Conservation (phyloP, 2,888 invertebrate genomes). For the Agonopterix alstromeriana region DNA sequence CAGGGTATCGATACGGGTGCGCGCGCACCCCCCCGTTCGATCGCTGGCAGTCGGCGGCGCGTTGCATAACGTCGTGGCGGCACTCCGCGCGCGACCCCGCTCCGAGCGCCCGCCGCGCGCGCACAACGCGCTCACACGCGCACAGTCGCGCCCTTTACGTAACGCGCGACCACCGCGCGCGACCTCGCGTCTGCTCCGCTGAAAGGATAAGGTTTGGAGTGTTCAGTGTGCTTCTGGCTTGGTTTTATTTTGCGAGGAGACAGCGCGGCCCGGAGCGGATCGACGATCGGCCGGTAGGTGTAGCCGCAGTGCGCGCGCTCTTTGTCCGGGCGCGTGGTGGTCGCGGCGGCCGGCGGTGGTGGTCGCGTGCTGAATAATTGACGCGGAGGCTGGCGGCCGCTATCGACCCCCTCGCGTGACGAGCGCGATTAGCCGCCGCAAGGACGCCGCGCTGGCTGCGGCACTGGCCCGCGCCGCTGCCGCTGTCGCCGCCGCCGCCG, state of each 20-base stretch:
- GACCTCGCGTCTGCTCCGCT: conserved; percentile 22
- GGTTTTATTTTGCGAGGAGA: conserved; percentile 32
- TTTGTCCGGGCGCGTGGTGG: conserved; percentile 36
- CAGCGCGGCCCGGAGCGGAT: conserved; percentile 35
- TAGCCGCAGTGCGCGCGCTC: conserved; percentile 50
- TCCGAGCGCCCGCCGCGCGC: conserved; percentile 70
- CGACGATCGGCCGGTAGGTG: conserved; percentile 63
- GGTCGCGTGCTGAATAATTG: conserved; percentile 69
- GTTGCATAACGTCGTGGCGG: conserved; percentile 70
- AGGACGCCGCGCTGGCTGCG: conserved; percentile 73
- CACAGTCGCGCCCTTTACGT: conserved; percentile 68
- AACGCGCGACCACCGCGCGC: conserved; percentile 65
- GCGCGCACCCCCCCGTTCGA: conserved; percentile 66
- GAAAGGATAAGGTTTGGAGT: conserved; percentile 43
- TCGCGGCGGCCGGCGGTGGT: conserved; percentile 33
- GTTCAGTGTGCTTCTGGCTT: conserved; percentile 46
- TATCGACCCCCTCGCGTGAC: conserved; percentile 75
- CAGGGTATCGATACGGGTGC: conserved; percentile 55
- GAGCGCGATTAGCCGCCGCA: conserved; percentile 58
- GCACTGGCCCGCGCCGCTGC: conserved; percentile 40
- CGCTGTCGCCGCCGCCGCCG: conserved; percentile 21
- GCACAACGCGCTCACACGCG: conserved; percentile 58
- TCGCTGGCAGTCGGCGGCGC: conserved; percentile 50
- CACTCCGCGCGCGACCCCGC: conserved; percentile 74
- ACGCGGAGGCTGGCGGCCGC: conserved; percentile 70